Evolutionary conservation across 92 coral and sea anemone genomes (phyloP), one percentile per base, ranked within the genome.

Genomic region (Anthopleura xanthogrammica): DNA sequence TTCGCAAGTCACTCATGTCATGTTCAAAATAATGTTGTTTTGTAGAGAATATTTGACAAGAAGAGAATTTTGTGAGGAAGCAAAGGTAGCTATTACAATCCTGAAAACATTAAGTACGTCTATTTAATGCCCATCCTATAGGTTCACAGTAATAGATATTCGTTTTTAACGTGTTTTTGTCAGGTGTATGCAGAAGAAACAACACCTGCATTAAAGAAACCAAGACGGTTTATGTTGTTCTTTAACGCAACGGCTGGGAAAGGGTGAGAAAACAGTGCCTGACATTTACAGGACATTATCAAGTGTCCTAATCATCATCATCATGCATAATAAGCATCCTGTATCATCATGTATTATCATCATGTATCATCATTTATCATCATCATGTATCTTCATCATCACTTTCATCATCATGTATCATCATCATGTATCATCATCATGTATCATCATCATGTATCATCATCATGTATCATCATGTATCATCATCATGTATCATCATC

Each of bases 201-300:
- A 73, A 77, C 95, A 14, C 93, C 94, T 82, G 94, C 99, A 16
- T 74, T 96, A n/a, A 81, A 92, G 79, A 96, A 92, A 85, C 98
- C 99, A 3, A 90, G 99, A 42, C 90, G 98, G 81, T 84, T 92
- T 23, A 83, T 93, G 77, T 82, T 94, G 86, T 94, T 96, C 82
- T 90, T 96, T 68, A 96, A 96, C 75, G 97, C 99, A 52, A 90
- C 95, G 14, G 94, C 99, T 77, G 98, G 98, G 41, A 88, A 93
- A 83, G 92, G 98, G 99, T 96, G 88, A 76, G 84, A 17, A 2
- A 46, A 3, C 5, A 46, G 50, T 46, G 50, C 0, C 50, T 66
- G 23, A 19, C 56, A 12, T 1, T 58, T 3, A 58, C 16, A 3
- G n/a, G 20, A 14, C 6, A 9, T 70, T 10, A 3, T 12, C 0